phyloP scores from a whole-genome alignment of 2,888 invertebrate species.

The Drosophila testacea region DNA sequence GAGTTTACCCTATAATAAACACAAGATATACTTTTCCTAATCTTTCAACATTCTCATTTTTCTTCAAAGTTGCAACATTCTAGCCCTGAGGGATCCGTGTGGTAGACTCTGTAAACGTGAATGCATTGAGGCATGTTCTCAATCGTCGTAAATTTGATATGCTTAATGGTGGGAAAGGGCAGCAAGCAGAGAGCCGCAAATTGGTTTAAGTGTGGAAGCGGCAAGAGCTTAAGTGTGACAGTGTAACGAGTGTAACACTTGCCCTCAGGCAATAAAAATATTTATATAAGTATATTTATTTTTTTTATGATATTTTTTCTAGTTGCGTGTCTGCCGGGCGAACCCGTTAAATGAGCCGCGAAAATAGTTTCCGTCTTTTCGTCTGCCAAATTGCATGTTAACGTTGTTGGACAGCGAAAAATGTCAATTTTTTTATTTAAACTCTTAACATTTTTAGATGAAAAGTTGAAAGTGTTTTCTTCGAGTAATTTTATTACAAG shows the following conservation, averaged over 20 bases:
- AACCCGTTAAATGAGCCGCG: constrained; percentile 78
- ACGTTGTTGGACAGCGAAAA: constrained; percentile 17
- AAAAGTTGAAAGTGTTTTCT: constrained; percentile 24
- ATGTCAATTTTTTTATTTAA: constrained; percentile 20
- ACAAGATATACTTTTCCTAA: neutral
- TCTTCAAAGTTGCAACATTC: constrained; percentile 53
- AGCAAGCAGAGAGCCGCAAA: constrained; percentile 45
- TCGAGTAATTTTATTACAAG: constrained; percentile 6
- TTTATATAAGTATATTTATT: constrained; percentile 52
- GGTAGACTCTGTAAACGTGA: constrained; percentile 44
- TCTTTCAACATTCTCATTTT: constrained; percentile 10
- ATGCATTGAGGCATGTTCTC: constrained; percentile 45
- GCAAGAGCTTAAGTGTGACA: constrained; percentile 45
- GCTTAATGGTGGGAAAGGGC: constrained; percentile 40
- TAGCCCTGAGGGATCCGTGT: constrained; percentile 53
- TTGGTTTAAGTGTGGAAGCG: constrained; percentile 66
- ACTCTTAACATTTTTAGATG: constrained; percentile 6
- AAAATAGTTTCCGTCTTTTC: constrained; percentile 77
- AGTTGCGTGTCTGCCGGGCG: constrained; percentile 43
- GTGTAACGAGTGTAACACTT: constrained; percentile 43
- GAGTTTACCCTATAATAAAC: neutral
- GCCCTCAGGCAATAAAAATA: constrained; percentile 59
- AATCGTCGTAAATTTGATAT: constrained; percentile 59
- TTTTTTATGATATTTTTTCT: constrained; percentile 41
- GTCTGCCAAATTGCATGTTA: constrained; percentile 54